Conservation (phyloP, 30 jellyfish, hydroid and myxozoan species). For the Aurelia coerulea region DNA sequence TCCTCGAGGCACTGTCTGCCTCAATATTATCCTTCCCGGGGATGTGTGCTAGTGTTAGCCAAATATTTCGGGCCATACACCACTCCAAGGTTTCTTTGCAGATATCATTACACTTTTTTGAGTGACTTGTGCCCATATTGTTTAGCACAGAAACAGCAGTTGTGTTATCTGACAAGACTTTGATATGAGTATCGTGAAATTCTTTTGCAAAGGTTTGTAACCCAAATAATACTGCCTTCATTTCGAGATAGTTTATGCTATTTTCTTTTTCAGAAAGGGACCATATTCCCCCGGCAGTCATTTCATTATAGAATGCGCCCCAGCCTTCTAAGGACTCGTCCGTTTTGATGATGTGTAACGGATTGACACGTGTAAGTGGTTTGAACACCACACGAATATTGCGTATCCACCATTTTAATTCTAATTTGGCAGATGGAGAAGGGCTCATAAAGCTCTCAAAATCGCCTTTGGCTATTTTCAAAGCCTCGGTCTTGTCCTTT, state of each 20-base stretch:
- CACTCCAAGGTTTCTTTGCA: constrained; percentile 20
- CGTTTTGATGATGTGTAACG: neutral
- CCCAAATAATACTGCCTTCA: constrained; percentile 14
- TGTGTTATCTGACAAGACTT: too few relatives aligned
- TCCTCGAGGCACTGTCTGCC: constrained; percentile 29
- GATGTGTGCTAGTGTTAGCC: constrained; percentile 34
- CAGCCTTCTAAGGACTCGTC: constrained; percentile 24
- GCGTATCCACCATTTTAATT: too few relatives aligned
- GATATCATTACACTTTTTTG: constrained; percentile 3
- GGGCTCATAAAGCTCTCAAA: too few relatives aligned
- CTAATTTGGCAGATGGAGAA: too few relatives aligned
- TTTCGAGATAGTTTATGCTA: constrained; percentile 15
- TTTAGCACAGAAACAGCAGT: too few relatives aligned
- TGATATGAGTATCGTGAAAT: too few relatives aligned
- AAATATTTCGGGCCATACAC: neutral
- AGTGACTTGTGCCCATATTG: constrained; percentile 24
- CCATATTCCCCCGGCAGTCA: constrained; percentile 2
- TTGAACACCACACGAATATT: neutral
- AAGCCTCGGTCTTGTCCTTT: too few relatives aligned
- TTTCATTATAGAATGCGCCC: constrained; percentile 17
- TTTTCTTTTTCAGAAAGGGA: neutral
- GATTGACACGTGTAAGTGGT: neutral
- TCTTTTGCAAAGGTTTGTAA: too few relatives aligned
- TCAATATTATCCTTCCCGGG: constrained; percentile 25
- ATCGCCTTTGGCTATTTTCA: too few relatives aligned